Conservation (phyloP, 2,113 vertebrate species). For the Scytalopus superciliaris region DNA sequence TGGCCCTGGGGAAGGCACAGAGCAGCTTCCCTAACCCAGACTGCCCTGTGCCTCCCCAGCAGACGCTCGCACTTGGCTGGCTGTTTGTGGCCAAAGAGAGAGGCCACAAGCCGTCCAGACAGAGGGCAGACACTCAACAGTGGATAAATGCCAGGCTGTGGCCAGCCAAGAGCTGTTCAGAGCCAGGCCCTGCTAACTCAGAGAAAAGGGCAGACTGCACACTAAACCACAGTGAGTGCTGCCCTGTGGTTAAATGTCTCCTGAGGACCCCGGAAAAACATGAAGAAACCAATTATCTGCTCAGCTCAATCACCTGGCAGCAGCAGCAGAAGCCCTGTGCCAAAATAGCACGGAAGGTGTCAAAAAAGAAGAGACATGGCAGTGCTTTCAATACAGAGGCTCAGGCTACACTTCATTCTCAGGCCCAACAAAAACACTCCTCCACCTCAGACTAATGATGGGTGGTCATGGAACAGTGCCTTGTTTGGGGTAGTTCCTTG, state of each 20-base stretch:
- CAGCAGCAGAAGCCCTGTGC: background rate
- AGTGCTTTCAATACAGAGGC: background rate
- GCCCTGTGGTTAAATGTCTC: background rate
- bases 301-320: background rate
- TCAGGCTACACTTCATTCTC: accelerated
- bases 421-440: background rate
- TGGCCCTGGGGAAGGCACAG: background rate
- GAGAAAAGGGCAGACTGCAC: background rate
- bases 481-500: background rate
- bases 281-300: background rate
- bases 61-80: background rate
- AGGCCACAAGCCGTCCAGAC: background rate
- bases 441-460: background rate
- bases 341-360: background rate
- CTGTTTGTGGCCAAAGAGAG: background rate
- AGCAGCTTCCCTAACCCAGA: background rate
- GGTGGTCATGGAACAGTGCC: accelerated
- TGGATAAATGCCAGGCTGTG: background rate
- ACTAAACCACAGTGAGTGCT: background rate
- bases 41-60: background rate
- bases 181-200: background rate
- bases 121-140: background rate
- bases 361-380: background rate
- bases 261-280: background rate
- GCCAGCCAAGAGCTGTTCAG: background rate